phyloP scores from a whole-genome alignment of 2,797 vertebrate genomes.

The Furcifer pardalis region DNA sequence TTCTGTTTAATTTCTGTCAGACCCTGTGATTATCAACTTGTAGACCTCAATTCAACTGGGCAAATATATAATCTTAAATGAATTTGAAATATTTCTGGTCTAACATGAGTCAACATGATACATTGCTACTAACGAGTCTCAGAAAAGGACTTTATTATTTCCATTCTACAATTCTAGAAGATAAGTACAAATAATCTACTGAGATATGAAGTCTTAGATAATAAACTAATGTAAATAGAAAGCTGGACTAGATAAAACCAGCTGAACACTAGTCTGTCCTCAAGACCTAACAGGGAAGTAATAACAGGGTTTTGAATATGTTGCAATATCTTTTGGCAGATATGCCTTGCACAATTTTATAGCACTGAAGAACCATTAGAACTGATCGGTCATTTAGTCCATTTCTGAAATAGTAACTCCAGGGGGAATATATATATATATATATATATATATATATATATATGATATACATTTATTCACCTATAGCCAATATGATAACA shows the following conservation, averaged over 20 bases:
- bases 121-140: constrained; percentile 68
- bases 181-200: constrained; percentile 63
- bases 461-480: no score
- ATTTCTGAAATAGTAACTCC: constrained; percentile 59
- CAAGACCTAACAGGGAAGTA: constrained; percentile 69
- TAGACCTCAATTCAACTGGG: constrained; percentile 66
- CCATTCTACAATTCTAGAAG: constrained; percentile 64
- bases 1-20: constrained; percentile 58
- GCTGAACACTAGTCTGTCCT: constrained; percentile 76
- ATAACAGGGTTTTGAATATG: constrained; percentile 65
- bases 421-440: constrained; percentile 36
- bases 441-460: constrained; percentile 36
- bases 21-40: constrained; percentile 56
- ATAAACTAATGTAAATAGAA: constrained; percentile 76
- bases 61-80: constrained; percentile 60
- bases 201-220: constrained; percentile 65
- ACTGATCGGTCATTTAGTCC: constrained; percentile 71
- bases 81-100: constrained; percentile 56
- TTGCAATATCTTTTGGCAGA: constrained; percentile 71
- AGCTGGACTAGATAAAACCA: constrained; percentile 72
- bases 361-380: constrained; percentile 53
- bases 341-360: constrained; percentile 60
- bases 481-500: constrained; percentile 51
- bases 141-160: constrained; percentile 65
- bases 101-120: constrained; percentile 66